These are phyloP conservation scores for Cirrhinus mrigala DNA, from an alignment of 2,797 vertebrate species.

Conservation along the genomic window DNA sequence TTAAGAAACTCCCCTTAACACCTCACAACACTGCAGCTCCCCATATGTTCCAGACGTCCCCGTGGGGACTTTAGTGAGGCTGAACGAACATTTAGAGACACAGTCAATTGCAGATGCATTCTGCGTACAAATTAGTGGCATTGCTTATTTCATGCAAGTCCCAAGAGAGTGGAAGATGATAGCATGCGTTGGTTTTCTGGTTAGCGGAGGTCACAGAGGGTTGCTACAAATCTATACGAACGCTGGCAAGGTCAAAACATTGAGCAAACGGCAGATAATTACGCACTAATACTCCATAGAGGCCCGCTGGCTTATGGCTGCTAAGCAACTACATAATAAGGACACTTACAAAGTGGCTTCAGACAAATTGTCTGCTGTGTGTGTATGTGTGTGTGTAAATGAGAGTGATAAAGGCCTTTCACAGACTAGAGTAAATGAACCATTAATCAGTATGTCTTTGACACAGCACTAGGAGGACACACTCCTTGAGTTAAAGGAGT, in stretches of 20 bases:
- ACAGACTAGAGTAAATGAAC: conserved; percentile 46
- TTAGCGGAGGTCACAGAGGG: conserved; percentile 30
- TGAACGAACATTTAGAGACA: conserved; percentile 49
- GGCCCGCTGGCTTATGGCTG: conserved; percentile 49
- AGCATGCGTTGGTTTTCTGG: conserved; percentile 24
- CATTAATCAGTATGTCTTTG: conserved; percentile 49
- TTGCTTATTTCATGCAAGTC: conserved; percentile 32
- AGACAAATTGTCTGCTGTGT: conserved; percentile 50
- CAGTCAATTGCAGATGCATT: conserved; percentile 41
- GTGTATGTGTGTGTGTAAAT: conserved; percentile 38
- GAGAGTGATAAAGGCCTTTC: conserved; percentile 48
- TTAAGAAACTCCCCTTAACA: conserved; percentile 16
- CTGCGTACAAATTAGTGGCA: conserved; percentile 31
- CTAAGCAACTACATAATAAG: conserved; percentile 60
- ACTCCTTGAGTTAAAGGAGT: conserved; percentile 6
- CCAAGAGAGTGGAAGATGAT: conserved; percentile 18
- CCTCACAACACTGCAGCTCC: conserved; percentile 12
- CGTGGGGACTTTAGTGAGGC: conserved; percentile 18
- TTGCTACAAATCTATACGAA: conserved; percentile 28
- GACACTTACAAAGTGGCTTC: conserved; percentile 50
- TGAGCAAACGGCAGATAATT: conserved; percentile 53
- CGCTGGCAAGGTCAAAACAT: conserved; percentile 44
- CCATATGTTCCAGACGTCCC: conserved; percentile 27
- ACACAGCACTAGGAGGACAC: conserved; percentile 37
- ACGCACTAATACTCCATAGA: conserved; percentile 53